Percentiles rank a stretch among this genome's conserved stretches.
Evolutionary conservation across 2,888 invertebrate genomes (phyloP).

Genomic region (Caenorhabditis afra): DNA sequence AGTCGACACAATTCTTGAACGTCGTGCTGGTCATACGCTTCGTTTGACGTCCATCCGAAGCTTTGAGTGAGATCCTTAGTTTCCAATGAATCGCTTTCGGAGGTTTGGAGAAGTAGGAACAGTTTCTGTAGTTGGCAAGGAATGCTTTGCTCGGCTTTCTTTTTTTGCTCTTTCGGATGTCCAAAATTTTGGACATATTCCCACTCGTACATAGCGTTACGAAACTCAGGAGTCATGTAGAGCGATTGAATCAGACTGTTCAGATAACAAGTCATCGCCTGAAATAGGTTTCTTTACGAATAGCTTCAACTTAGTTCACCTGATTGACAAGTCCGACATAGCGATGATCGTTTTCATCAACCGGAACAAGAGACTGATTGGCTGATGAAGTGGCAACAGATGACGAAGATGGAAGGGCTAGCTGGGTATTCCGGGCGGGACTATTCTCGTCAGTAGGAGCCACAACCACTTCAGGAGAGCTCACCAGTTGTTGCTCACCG

Average conservation of each 20-base stretch:
- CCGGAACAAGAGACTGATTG: conserved; percentile 35
- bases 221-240: conserved; percentile 93
- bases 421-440: conserved; percentile 16
- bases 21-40: conserved; percentile 94
- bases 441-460: conserved; percentile 21
- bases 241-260: conserved; percentile 91
- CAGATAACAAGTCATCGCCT: conserved; percentile 93
- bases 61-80: conserved; percentile 91
- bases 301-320: conserved; percentile 32
- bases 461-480: conserved; percentile 19
- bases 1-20: conserved; percentile 92
- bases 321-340: conserved; percentile 80
- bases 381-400: conserved; percentile 8
- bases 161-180: conserved; percentile 26
- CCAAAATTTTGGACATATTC: conserved; percentile 58
- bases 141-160: conserved; percentile 86
- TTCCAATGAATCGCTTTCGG: conserved; percentile 88
- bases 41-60: conserved; percentile 92
- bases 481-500: conserved; percentile 38
- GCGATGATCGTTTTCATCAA: conserved; percentile 77
- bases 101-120: conserved; percentile 90
- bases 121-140: conserved; percentile 91
- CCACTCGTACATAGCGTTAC: conserved; percentile 88
- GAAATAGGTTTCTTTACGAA: conserved; percentile 13
- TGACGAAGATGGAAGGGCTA: conserved; percentile 26